Evolutionary conservation across 2,888 invertebrate genomes (phyloP).

Genomic region (Epirrita christyi): DNA sequence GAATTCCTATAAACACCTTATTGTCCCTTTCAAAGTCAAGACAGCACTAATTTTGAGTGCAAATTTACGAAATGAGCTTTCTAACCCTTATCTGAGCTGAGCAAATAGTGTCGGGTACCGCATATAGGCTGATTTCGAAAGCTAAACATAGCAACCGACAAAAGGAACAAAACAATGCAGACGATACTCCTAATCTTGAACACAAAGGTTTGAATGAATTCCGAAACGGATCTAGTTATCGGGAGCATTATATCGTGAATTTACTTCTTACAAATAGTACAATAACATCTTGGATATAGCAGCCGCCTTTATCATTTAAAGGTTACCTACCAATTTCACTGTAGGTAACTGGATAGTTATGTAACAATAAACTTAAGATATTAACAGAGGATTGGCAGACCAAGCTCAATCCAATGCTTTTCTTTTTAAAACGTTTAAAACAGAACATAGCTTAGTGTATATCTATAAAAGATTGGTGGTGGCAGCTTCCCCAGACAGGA

Average conservation of each 20-base stretch:
- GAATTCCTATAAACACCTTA: not conserved
- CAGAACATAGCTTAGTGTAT: too few relatives aligned
- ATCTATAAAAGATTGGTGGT: too few relatives aligned
- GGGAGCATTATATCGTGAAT: not conserved
- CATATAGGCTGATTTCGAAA: slow-evolving; percentile 21
- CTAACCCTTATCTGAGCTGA: slow-evolving; percentile 16
- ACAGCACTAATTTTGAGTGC: slow-evolving; percentile 15
- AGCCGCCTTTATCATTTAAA: too few relatives aligned
- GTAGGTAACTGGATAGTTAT: too few relatives aligned
- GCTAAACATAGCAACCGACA: not conserved
- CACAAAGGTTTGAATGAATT: not conserved
- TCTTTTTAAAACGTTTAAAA: too few relatives aligned
- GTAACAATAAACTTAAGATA: too few relatives aligned
- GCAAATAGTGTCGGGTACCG: slow-evolving; percentile 9
- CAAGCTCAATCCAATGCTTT: too few relatives aligned
- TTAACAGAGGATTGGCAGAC: too few relatives aligned
- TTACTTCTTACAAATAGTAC: too few relatives aligned
- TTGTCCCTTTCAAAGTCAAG: slow-evolving; percentile 11
- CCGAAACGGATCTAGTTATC: not conserved
- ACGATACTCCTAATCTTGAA: not conserved
- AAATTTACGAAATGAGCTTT: slow-evolving; percentile 14
- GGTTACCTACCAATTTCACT: too few relatives aligned
- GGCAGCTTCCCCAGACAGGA: too few relatives aligned
- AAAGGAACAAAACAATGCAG: slow-evolving; percentile 6
- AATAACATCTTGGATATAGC: too few relatives aligned